Base-by-base conservation (phyloP, 2,888 invertebrate species). In the Phortica magna region DNA sequence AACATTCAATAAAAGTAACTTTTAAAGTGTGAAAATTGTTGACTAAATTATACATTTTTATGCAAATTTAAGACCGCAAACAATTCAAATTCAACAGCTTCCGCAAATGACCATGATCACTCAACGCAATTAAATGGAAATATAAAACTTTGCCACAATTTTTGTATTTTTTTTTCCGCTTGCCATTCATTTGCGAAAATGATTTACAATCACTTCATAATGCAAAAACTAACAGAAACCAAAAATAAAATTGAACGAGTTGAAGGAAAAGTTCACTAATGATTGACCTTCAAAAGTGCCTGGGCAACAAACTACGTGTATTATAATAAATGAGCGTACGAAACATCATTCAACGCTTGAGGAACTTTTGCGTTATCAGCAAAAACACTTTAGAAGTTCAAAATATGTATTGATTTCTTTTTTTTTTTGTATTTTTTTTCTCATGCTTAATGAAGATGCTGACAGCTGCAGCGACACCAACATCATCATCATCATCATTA, bases 381-480 rank as follows among this genome's bases (percentile, higher is more conserved):
- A 55, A 55, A 7, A 17, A 7, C 14, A 55, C 6, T 55, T 55
- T 55, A 55, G n/a, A 55, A 55, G n/a, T n/a, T 55, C 17, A 55
- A 55, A 55, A n/a, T 31, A 31, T 55, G 55, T 55, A 55, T 55
- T 55, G 55, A 55, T 55, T 55, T 55, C 1, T 55, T 55, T 55
- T n/a, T 5, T 14, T 55, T 55, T 55, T 55, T 0, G 12, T 53
- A 48, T 55, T 55, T n/a, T 5, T 14, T 55, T 55, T 55, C 14
- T 31, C 31, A 31, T 31, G 31, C 31, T 31, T 31, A 31, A 31
- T 31, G 31, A 31, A 31, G 31, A 31, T 31, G 31, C 2, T 31
- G 31, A 31, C 31, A 31, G 31, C 31, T 31, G 31, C 31, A 31
- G 31, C 31, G 31, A 31, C 31, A 31, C 31, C 31, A 31, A 31